phyloP scores from a whole-genome alignment of 2,888 invertebrate species.

The Caenorhabditis macrosperma region DNA sequence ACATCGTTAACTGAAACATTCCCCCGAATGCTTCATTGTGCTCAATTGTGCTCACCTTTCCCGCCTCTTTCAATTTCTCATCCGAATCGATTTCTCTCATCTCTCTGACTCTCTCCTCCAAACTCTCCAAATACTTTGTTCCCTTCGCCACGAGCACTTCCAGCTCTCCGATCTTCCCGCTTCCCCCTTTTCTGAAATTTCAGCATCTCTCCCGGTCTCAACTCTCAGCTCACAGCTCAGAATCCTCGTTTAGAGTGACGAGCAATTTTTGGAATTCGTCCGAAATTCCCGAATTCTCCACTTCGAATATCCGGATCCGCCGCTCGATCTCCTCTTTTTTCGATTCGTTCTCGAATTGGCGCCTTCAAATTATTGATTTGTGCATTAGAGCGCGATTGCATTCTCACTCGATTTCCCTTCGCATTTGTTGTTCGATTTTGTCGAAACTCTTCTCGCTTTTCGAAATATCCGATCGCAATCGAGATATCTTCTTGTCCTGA shows the following conservation, averaged over 20 bases:
- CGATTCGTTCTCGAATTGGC: slow-evolving; percentile 51
- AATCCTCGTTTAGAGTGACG: slow-evolving; percentile 24
- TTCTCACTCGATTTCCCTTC: slow-evolving; percentile 45
- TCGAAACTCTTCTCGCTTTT: slow-evolving; percentile 56
- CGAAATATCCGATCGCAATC: slow-evolving; percentile 43
- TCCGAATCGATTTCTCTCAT: too few species aligned
- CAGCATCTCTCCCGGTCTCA: background rate
- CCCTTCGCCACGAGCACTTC: slow-evolving; percentile 36
- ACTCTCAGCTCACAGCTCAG: background rate
- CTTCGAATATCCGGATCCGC: slow-evolving; percentile 49
- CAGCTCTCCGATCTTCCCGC: slow-evolving; percentile 34
- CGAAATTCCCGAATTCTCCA: slow-evolving; percentile 50
- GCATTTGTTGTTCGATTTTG: slow-evolving; percentile 37
- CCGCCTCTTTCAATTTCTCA: slow-evolving; percentile 20
- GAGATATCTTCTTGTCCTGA: slow-evolving; percentile 47
- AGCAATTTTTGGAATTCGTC: slow-evolving; percentile 51
- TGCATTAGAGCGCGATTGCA: background rate
- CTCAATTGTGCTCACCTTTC: background rate
- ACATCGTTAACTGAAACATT: background rate
- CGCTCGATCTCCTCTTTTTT: slow-evolving; percentile 54
- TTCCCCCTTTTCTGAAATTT: slow-evolving; percentile 14
- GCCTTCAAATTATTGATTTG: background rate
- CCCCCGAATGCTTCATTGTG: background rate
- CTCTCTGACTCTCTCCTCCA: slow-evolving; percentile 35
- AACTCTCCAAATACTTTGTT: slow-evolving; percentile 26